Evolutionary conservation across 2,888 invertebrate species (phyloP).

Genomic region (Desoria tigrina): DNA sequence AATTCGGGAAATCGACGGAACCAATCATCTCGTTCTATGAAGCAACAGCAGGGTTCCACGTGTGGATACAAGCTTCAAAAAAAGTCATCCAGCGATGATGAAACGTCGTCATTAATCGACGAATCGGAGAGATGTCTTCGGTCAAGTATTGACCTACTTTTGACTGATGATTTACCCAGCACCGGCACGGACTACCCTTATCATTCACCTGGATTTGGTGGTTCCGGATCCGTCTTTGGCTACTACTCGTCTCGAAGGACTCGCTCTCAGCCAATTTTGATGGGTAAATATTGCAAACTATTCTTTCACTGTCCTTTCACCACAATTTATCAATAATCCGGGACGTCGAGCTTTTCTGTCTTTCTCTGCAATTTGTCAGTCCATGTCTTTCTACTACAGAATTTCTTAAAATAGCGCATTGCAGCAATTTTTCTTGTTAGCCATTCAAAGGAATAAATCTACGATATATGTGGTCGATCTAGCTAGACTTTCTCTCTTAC

Average conservation of each 20-base stretch:
- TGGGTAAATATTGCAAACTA: slow-evolving; percentile 32
- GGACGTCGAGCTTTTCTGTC: no score
- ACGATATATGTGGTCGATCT: no score
- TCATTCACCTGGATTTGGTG: slow-evolving; percentile 38
- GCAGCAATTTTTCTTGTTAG: no score
- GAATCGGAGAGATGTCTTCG: slow-evolving; percentile 50
- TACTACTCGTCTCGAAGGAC: slow-evolving; percentile 48
- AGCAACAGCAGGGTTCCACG: slow-evolving; percentile 19
- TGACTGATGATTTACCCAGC: slow-evolving; percentile 51
- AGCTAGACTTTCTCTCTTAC: no score
- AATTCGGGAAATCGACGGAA: slow-evolving; percentile 25
- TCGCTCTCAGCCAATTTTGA: slow-evolving; percentile 50
- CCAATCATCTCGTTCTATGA: slow-evolving; percentile 33
- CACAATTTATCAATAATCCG: not conserved
- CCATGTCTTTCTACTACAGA: no score
- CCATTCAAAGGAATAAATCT: no score
- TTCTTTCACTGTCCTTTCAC: not conserved
- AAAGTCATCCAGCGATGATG: slow-evolving; percentile 52
- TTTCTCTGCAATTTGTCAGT: no score
- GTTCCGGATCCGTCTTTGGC: slow-evolving; percentile 24
- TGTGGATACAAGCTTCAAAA: slow-evolving; percentile 40
- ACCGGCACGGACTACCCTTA: slow-evolving; percentile 44
- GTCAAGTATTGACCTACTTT: slow-evolving; percentile 52
- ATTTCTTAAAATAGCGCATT: no score
- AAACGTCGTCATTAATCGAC: slow-evolving; percentile 52